Evolutionary conservation across 2,888 invertebrate species (phyloP).

Genomic region (Galerucella pusilla): DNA sequence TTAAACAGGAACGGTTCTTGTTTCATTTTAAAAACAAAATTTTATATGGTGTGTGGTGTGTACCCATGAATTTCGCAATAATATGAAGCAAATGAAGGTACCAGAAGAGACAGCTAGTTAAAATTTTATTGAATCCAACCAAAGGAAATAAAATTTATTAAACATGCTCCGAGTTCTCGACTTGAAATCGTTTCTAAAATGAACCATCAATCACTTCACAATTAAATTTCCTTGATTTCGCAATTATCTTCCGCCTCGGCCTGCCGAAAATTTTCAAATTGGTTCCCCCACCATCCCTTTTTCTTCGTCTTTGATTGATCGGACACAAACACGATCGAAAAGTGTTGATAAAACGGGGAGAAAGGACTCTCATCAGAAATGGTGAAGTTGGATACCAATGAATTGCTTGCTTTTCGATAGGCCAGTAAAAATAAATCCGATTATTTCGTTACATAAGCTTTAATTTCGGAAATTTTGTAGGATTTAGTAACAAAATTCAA

Average conservation of each 20-base stretch:
- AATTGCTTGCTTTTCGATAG: conserved; percentile 13
- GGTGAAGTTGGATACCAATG: not conserved
- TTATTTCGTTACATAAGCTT: too few relatives aligned
- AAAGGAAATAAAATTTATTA: not conserved
- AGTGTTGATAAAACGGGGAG: conserved; percentile 41
- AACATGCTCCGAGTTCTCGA: not conserved
- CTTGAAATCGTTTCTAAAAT: conserved; percentile 11
- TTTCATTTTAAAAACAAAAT: too few relatives aligned
- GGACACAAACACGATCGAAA: conserved; percentile 47
- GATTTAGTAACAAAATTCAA: too few relatives aligned
- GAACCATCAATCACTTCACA: conserved; percentile 41
- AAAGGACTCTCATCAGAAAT: conserved; percentile 8
- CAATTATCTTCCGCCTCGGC: conserved; percentile 37
- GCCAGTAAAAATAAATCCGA: conserved; percentile 2
- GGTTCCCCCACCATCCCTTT: conserved; percentile 15
- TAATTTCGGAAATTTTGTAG: not conserved
- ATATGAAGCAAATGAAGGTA: too few relatives aligned
- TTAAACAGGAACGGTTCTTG: too few relatives aligned
- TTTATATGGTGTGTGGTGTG: too few relatives aligned
- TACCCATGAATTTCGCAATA: too few relatives aligned
- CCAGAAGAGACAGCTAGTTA: too few relatives aligned
- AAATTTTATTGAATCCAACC: not conserved
- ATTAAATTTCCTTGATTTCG: conserved; percentile 41
- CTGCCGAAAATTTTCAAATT: conserved; percentile 32
- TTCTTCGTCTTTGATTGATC: conserved; percentile 46